Percentiles rank a stretch among this genome's conserved stretches.
phyloP scores from a whole-genome alignment of 1,140 invertebrate species.

The Lepidurus couesii region DNA sequence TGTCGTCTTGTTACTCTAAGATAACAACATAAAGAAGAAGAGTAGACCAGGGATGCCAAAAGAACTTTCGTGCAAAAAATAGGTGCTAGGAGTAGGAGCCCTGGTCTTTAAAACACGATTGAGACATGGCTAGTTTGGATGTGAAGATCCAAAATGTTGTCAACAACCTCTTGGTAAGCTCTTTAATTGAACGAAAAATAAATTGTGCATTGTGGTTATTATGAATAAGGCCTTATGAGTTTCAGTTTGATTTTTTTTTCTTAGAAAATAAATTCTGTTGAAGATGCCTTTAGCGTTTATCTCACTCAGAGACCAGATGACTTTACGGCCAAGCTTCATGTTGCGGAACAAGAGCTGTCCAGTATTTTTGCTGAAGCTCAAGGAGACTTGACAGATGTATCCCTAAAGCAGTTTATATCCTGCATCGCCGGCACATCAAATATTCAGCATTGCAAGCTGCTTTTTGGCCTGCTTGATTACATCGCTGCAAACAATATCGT shows the following conservation, averaged over 20 bases:
- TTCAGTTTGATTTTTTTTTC: conserved; percentile 39
- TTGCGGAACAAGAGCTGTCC: conserved; percentile 57
- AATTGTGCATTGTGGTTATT: background rate
- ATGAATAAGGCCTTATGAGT: background rate
- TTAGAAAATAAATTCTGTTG: conserved; percentile 71
- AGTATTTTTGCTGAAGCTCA: conserved; percentile 50
- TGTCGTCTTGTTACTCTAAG: too few species aligned
- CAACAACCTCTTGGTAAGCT: conserved; percentile 11
- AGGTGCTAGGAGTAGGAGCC: too few species aligned
- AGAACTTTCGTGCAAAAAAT: too few species aligned
- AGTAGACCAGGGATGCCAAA: too few species aligned
- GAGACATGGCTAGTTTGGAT: background rate
- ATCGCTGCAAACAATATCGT: conserved; percentile 61
- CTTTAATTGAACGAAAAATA: background rate
- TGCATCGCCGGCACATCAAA: conserved; percentile 63
- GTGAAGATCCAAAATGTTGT: conserved; percentile 24
- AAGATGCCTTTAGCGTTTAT: conserved; percentile 80
- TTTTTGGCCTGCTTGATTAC: conserved; percentile 64
- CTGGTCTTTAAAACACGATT: too few species aligned
- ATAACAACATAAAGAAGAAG: too few species aligned
- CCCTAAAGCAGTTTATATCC: conserved; percentile 62
- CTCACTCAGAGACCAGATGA: conserved; percentile 63
- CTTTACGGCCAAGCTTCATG: conserved; percentile 58
- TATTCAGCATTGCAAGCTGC: conserved; percentile 60
- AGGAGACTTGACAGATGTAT: conserved; percentile 63